Conservation (phyloP, 2,797 vertebrate genomes). For the Leptatherina wallacei region DNA sequence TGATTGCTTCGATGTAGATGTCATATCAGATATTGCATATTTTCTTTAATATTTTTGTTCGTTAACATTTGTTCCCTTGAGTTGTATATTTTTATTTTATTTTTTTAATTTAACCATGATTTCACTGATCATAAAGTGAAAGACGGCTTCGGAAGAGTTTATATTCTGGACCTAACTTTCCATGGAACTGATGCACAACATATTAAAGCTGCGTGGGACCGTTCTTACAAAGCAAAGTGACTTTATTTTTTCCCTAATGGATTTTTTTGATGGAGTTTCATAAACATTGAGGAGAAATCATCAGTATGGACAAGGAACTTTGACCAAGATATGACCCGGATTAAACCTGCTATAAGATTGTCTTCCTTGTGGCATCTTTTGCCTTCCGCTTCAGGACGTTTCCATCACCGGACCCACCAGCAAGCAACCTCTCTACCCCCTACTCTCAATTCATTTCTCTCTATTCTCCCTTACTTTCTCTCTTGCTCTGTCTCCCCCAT, state of each 20-base stretch:
- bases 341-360: slow-evolving; percentile 22
- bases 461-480: slow-evolving; percentile 1
- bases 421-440: slow-evolving; percentile 20
- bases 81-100: slow-evolving; percentile 5
- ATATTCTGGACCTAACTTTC: slow-evolving; percentile 18
- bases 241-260: background rate
- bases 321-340: background rate
- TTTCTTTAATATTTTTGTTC: slow-evolving; percentile 38
- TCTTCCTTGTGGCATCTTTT: background rate
- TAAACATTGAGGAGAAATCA: slow-evolving; percentile 10
- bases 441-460: background rate
- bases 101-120: slow-evolving; percentile 10
- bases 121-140: slow-evolving; percentile 20
- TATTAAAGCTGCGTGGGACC: background rate
- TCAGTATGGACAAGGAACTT: slow-evolving; percentile 19
- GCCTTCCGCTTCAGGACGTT: slow-evolving; percentile 22
- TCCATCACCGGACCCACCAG: slow-evolving; percentile 12
- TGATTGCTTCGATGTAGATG: background rate
- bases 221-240: background rate
- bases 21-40: slow-evolving; percentile 3
- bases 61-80: slow-evolving; percentile 39
- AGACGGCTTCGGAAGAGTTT: slow-evolving; percentile 12
- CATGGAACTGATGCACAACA: slow-evolving; percentile 4
- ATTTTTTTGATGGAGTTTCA: slow-evolving; percentile 3
- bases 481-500: slow-evolving; percentile 19